Base-by-base conservation (phyloP, 2,888 invertebrate genomes). In the Andrena bicolor region DNA sequence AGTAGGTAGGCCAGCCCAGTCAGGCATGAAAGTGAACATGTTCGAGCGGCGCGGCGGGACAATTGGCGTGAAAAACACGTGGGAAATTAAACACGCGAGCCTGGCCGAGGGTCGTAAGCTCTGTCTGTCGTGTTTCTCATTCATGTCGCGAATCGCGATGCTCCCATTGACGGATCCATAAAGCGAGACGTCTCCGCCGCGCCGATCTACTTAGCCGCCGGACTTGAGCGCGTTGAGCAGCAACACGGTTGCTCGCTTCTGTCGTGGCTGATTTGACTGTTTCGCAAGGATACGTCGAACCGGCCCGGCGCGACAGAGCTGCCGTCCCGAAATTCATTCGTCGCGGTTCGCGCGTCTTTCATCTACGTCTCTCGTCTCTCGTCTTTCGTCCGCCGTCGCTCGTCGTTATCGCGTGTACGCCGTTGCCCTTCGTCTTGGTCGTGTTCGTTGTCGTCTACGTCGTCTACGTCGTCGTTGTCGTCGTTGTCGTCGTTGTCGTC, bases 281-380 rank as follows among this genome's bases (percentile, higher is more conserved):
- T 56, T 4, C 10, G 5, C 23, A 23, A 56, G 56, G 61, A 30
- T n/a, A 75, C 69, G 73, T 74, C 72, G 73, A 32, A 35, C 8
- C 41, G 13, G 4, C n/a, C 0, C 3, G 16, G 13, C 20, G 8
- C 23, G 3, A 13, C 23, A 10, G 26, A 13, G 56, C 23, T 13
- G 58, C 80, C 76, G 73, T 35, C 76, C 49, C 80, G 76, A 79
- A 82, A 86, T 58, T 65, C 76, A 86, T 86, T 79, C 61, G 80
- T 79, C 80, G 49, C 80, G 80, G 72, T 48, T 68, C 77, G 75
- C 66, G 75, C 75, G 72, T 61, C 60, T 41, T 41, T 41, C 41
- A 41, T 41, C 41, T 41, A 4, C 41, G 41, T 5, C 41, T 53
- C 71, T 68, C 74, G 64, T 72, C 73, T 41, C 56, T 48, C 77